Base-by-base conservation (phyloP, 2,888 invertebrate species). In the Polietes domitor region DNA sequence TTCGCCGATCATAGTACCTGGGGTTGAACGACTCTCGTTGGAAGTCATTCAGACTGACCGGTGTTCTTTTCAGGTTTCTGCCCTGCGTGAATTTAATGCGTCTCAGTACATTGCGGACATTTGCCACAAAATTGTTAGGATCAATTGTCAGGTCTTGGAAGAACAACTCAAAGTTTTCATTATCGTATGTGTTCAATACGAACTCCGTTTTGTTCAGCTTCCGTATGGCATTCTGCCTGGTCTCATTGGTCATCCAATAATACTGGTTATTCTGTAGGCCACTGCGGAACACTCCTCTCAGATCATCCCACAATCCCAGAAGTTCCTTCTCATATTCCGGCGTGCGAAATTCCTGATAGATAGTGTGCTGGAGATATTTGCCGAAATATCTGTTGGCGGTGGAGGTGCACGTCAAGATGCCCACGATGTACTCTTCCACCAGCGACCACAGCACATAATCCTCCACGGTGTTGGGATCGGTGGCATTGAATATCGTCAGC, bases 381-480 rank as follows among this genome's bases (percentile, higher is more conserved):
- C 86, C 85, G 68, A 91, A 91, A 79, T 88, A 85, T 24, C 85
- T 87, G 63, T 89, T 89, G 0, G 89, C 86, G 43, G 87, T 85
- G 5, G 85, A 86, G 0, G 87, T 83, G 77, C 91, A 91, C 84
- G 65, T 12, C 1, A 19, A 47, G 0, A 71, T 24, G 1, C 89
- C 87, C 1, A 87, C 77, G 0, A 89, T 53, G 37, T 87, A 91
- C 12, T 87, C 87, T 43, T 88, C 61, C 19, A 91, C 19, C 28
- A 91, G 85, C 2, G 88, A 73, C 88, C 88, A 91, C 21, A 90
- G 63, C 5, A 91, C 85, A 61, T 89, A 91, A 71, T 91, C 90
- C 12, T 87, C 90, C 2, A 89, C 71, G 0, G 80, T 74, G 0
- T 86, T 58, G 0, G 83, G 68, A 0, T 89, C 83, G 0, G 88